Percentiles rank a stretch among this genome's conserved stretches.
Conservation (phyloP, 2,113 vertebrate species). For the Leucosticte australis region DNA sequence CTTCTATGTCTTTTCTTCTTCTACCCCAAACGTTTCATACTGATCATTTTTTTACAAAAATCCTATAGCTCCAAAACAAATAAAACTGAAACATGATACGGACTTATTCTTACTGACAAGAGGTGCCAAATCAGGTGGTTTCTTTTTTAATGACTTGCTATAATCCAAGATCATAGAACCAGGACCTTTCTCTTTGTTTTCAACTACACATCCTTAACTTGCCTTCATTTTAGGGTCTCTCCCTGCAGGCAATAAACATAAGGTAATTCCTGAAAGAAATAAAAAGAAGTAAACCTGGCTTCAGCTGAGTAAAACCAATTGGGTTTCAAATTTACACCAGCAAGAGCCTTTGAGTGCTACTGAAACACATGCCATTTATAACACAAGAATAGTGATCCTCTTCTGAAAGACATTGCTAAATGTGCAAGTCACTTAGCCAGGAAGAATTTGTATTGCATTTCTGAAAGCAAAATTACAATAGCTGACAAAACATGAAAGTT, state of each 20-base stretch:
- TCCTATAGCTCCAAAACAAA: neutral
- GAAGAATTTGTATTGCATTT: constrained; percentile 71
- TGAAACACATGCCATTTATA: constrained; percentile 67
- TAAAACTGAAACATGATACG: neutral
- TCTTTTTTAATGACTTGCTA: neutral
- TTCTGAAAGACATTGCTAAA: constrained; percentile 69
- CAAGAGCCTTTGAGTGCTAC: constrained; percentile 59
- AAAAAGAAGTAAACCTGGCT: constrained; percentile 62
- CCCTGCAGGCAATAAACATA: constrained; percentile 48
- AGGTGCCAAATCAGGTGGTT: neutral
- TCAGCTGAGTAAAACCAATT: constrained; percentile 65
- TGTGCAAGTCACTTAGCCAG: constrained; percentile 67
- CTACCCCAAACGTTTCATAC: neutral
- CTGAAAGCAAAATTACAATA: constrained; percentile 81
- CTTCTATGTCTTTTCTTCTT: neutral
- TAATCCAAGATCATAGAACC: constrained; percentile 21
- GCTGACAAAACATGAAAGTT: constrained; percentile 80
- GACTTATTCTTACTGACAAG: neutral
- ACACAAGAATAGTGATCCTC: constrained; percentile 61
- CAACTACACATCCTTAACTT: constrained; percentile 25
- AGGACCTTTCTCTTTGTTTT: constrained; percentile 49
- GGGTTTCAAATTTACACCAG: constrained; percentile 60
- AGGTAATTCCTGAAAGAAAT: constrained; percentile 65
- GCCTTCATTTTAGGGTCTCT: constrained; percentile 25
- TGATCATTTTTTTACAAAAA: neutral